Percentiles rank a stretch among this genome's conserved stretches.
Evolutionary conservation across 2,888 invertebrate genomes (phyloP).

Genomic region (Aethes cnicana): DNA sequence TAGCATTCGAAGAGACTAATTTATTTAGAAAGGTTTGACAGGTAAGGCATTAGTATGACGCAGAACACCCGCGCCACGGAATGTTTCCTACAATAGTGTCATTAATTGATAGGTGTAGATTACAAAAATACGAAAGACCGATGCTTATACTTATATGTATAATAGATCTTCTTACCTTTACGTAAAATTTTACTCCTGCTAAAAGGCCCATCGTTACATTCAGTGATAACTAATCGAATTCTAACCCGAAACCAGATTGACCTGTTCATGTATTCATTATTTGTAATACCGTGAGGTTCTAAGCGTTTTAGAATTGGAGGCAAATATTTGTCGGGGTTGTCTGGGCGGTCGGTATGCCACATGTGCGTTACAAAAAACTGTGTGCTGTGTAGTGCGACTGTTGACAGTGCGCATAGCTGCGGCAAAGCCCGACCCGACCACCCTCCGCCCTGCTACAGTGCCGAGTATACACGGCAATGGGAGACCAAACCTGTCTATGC

Average conservation of each 20-base stretch:
- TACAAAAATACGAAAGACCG: background rate
- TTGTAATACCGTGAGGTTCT: slow-evolving; percentile 62
- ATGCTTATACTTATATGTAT: background rate
- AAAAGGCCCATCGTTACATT: slow-evolving; percentile 34
- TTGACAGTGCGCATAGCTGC: slow-evolving; percentile 79
- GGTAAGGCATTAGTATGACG: slow-evolving; percentile 62
- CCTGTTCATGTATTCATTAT: slow-evolving; percentile 57
- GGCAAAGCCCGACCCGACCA: slow-evolving; percentile 64
- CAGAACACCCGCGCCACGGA: slow-evolving; percentile 52
- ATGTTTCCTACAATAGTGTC: slow-evolving; percentile 47
- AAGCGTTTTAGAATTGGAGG: slow-evolving; percentile 76
- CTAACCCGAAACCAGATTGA: slow-evolving; percentile 47
- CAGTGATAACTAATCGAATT: slow-evolving; percentile 42
- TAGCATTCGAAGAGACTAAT: slow-evolving; percentile 70
- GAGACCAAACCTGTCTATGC: background rate
- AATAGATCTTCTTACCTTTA: too few relatives aligned
- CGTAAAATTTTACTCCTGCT: too few relatives aligned
- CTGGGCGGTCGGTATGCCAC: slow-evolving; percentile 65
- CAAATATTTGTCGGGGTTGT: slow-evolving; percentile 75
- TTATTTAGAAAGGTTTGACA: slow-evolving; percentile 74
- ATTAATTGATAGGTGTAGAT: slow-evolving; percentile 11
- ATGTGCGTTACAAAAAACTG: slow-evolving; percentile 73
- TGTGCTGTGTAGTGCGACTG: slow-evolving; percentile 65
- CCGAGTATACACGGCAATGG: background rate
- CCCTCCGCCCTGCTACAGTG: slow-evolving; percentile 45